phyloP scores from a whole-genome alignment of 2,113 vertebrate species.

The Manacus vitellinus region DNA sequence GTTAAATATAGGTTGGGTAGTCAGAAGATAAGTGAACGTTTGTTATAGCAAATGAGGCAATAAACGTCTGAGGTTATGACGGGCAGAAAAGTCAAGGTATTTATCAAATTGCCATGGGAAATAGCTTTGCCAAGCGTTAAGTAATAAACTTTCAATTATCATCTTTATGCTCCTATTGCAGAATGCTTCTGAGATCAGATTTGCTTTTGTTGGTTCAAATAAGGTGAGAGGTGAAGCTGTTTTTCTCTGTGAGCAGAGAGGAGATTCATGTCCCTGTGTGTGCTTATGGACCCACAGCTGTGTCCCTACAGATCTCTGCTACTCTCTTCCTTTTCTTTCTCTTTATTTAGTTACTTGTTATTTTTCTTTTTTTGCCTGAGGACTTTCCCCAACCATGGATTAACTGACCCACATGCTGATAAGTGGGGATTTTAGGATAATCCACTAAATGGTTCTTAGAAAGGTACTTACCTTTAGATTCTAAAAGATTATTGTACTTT shows the following conservation, averaged over 20 bases:
- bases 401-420: neutral
- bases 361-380: neutral
- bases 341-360: neutral
- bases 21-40: neutral
- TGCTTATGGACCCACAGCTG: neutral
- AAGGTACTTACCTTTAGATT: neutral
- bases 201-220: slow-evolving; percentile 7
- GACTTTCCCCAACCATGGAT: neutral
- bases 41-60: slow-evolving; percentile 48
- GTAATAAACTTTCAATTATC: slow-evolving; percentile 62
- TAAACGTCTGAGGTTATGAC: slow-evolving; percentile 19
- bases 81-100: slow-evolving; percentile 55
- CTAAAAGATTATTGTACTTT: neutral
- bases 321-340: accelerated
- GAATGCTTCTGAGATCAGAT: neutral
- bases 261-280: neutral
- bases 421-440: slow-evolving; percentile 8
- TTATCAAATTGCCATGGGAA: slow-evolving; percentile 54
- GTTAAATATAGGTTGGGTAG: neutral
- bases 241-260: neutral
- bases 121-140: slow-evolving; percentile 17
- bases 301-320: neutral
- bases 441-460: neutral
- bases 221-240: neutral
- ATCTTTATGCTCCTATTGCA: neutral